Conservation (phyloP, 2,113 vertebrate genomes). For the Laticauda colubrina region DNA sequence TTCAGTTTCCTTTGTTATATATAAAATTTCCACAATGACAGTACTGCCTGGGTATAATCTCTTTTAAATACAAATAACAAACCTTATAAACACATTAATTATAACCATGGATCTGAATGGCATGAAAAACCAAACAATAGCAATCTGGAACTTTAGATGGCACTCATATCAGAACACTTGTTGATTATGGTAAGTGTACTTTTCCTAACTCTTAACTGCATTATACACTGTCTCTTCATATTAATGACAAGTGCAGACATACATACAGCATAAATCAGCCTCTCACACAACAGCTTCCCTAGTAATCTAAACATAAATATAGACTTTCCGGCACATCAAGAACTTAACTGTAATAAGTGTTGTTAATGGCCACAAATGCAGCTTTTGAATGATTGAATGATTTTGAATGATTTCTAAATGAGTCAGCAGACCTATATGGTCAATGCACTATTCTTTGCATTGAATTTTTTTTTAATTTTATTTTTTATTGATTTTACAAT, state of each 20-base stretch:
- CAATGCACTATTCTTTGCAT: not conserved
- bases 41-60: too few relatives aligned
- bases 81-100: too few relatives aligned
- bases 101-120: not conserved
- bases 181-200: not conserved
- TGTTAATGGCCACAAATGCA: slow-evolving; percentile 67
- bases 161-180: not conserved
- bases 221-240: slow-evolving; percentile 22
- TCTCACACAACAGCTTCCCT: slow-evolving; percentile 21
- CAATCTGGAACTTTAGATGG: not conserved
- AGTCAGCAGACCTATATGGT: not conserved
- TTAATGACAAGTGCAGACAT: slow-evolving; percentile 7
- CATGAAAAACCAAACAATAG: fast-evolving
- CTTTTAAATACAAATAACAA: too few relatives aligned
- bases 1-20: too few relatives aligned
- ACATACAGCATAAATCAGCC: not conserved
- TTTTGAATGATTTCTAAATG: slow-evolving; percentile 35
- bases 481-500: too few relatives aligned
- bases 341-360: slow-evolving; percentile 67
- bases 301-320: slow-evolving; percentile 34
- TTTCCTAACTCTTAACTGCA: slow-evolving; percentile 3
- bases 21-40: too few relatives aligned
- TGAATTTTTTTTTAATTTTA: too few relatives aligned
- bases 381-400: slow-evolving; percentile 58
- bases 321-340: slow-evolving; percentile 48